Percentiles rank a stretch among this genome's conserved stretches.
Evolutionary conservation across 2,888 invertebrate genomes (phyloP).

Genomic region (Cantharis flavilabris): DNA sequence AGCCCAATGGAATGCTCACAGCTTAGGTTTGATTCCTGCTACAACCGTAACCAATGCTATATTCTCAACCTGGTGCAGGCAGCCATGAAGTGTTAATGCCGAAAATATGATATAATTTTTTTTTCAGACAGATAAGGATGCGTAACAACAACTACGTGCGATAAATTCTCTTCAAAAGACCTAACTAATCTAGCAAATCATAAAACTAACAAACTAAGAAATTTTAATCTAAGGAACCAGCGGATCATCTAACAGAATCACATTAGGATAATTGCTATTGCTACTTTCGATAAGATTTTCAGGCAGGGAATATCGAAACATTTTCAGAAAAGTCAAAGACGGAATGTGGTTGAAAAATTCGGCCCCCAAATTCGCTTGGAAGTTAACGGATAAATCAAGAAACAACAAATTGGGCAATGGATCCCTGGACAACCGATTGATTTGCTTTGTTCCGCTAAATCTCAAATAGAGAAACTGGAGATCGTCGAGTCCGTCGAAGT

Average conservation of each 20-base stretch:
- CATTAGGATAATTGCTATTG: background rate
- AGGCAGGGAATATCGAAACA: background rate
- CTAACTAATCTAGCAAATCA: too few relatives aligned
- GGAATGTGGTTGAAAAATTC: slow-evolving; percentile 2
- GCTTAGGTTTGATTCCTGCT: too few relatives aligned
- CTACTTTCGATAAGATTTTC: background rate
- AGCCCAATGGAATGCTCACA: too few relatives aligned
- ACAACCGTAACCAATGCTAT: too few relatives aligned
- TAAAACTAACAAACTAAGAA: background rate
- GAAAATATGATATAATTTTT: too few relatives aligned
- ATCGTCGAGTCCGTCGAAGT: slow-evolving; percentile 6
- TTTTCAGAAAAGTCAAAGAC: background rate
- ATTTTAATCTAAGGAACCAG: background rate
- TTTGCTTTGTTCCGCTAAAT: background rate
- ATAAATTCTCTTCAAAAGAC: too few relatives aligned
- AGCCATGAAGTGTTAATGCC: too few relatives aligned
- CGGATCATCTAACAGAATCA: slow-evolving; percentile 1
- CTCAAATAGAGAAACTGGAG: slow-evolving; percentile 1
- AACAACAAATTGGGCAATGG: background rate
- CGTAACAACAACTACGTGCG: too few relatives aligned
- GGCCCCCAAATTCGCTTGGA: background rate
- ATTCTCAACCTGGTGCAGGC: too few relatives aligned
- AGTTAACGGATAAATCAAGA: background rate
- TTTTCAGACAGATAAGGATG: too few relatives aligned
- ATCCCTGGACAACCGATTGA: background rate